A percentile compares a stretch with the other conserved stretches of the same genome.
These are phyloP conservation scores for Galleria mellonella DNA, from an alignment of 1,140 invertebrate species.

Conservation along the genomic window DNA sequence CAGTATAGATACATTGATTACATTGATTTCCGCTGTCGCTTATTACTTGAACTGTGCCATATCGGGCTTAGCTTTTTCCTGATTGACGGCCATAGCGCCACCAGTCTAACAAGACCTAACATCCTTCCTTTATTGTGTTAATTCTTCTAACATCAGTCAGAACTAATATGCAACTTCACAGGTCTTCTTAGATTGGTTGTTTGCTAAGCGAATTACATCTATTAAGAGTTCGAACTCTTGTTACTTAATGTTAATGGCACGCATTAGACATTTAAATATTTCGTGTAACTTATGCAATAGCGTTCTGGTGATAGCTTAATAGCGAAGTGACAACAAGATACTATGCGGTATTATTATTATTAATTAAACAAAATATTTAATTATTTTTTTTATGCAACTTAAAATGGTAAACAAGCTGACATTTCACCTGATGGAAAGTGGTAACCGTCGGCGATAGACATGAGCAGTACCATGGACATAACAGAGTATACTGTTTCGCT, in stretches of 20 bases:
- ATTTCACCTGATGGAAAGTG: no score
- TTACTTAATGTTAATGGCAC: slow-evolving; percentile 40
- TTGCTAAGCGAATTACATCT: slow-evolving; percentile 39
- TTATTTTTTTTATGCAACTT: no score
- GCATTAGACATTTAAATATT: slow-evolving; percentile 51
- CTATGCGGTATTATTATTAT: no score
- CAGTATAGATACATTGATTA: no score
- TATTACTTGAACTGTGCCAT: slow-evolving; percentile 24
- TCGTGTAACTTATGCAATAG: slow-evolving; percentile 48
- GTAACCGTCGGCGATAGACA: no score
- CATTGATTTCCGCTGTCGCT: slow-evolving; percentile 6
- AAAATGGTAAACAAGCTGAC: no score
- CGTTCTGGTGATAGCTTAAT: no score
- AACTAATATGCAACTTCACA: not conserved
- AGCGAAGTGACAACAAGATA: no score
- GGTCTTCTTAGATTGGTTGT: slow-evolving; percentile 27
- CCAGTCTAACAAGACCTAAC: slow-evolving; percentile 29
- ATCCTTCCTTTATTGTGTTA: not conserved
- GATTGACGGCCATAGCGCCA: slow-evolving; percentile 48
- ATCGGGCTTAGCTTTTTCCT: slow-evolving; percentile 39
- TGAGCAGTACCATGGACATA: no score
- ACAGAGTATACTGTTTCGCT: no score
- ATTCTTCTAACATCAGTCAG: not conserved
- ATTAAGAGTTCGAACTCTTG: slow-evolving; percentile 42
- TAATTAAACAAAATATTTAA: no score